Percentiles rank a stretch among this genome's conserved stretches.
Evolutionary conservation across 1,140 invertebrate species (phyloP).

Genomic region (Colletes latitarsis): DNA sequence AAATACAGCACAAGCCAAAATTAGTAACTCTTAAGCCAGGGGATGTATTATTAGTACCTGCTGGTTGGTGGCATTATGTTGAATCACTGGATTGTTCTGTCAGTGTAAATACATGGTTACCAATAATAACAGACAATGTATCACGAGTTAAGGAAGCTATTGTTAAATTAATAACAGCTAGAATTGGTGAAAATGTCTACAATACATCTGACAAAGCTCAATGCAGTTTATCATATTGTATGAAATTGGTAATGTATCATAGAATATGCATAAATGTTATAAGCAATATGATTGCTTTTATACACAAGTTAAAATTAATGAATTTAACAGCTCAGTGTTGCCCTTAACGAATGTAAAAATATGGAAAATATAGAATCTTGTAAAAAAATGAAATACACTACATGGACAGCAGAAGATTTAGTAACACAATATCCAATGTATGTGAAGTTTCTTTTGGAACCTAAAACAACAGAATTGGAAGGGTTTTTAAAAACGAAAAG

Average conservation of each 20-base stretch:
- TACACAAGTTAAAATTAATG: slow-evolving; percentile 20
- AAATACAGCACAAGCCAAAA: slow-evolving; percentile 66
- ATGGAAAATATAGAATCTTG: slow-evolving; percentile 17
- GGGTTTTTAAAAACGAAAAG: slow-evolving; percentile 61
- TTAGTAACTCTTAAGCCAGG: slow-evolving; percentile 88
- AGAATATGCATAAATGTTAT: slow-evolving; percentile 17
- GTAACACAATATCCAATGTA: slow-evolving; percentile 61
- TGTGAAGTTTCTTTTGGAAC: slow-evolving; percentile 60
- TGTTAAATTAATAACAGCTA: slow-evolving; percentile 76
- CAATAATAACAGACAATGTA: slow-evolving; percentile 82
- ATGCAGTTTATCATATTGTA: slow-evolving; percentile 59
- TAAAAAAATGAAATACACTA: slow-evolving; percentile 30
- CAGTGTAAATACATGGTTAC: slow-evolving; percentile 94
- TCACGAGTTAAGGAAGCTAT: slow-evolving; percentile 77
- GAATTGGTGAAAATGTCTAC: slow-evolving; percentile 66
- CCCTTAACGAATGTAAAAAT: slow-evolving; percentile 64
- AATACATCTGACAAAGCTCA: slow-evolving; percentile 50
- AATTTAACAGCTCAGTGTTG: slow-evolving; percentile 66
- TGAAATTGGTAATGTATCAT: slow-evolving; percentile 72
- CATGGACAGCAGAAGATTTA: slow-evolving; percentile 62
- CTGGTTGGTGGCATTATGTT: slow-evolving; percentile 98
- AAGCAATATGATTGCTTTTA: not conserved
- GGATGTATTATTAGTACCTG: slow-evolving; percentile 93
- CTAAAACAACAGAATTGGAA: slow-evolving; percentile 62
- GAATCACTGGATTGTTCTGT: slow-evolving; percentile 89